phyloP scores from a whole-genome alignment of 2,113 vertebrate species.

The Dipodomys stephensi region DNA sequence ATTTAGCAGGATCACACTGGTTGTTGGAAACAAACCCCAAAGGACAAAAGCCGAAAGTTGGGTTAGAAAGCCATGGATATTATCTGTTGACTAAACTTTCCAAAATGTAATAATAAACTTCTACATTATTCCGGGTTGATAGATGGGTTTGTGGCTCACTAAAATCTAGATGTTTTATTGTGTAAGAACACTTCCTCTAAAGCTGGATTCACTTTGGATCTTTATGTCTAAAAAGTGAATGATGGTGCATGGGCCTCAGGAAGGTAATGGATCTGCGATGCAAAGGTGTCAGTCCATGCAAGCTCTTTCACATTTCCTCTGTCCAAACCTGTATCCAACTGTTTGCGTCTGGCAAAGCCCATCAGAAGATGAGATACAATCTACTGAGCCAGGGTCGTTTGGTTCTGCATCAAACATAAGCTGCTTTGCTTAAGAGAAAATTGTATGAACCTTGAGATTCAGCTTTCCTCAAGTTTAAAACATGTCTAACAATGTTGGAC shows the following conservation, averaged over 20 bases:
- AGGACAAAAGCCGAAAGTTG: neutral
- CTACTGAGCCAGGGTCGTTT: slow-evolving; percentile 40
- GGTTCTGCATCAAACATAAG: slow-evolving; percentile 61
- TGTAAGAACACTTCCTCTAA: neutral
- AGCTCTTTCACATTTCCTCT: slow-evolving; percentile 79
- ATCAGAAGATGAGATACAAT: slow-evolving; percentile 69
- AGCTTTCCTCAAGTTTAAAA: slow-evolving; percentile 60
- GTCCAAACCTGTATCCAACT: slow-evolving; percentile 63
- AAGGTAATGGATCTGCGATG: slow-evolving; percentile 79
- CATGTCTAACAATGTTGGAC: neutral
- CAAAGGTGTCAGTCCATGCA: slow-evolving; percentile 76
- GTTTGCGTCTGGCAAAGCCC: slow-evolving; percentile 70
- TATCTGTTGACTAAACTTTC: neutral
- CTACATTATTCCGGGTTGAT: neutral
- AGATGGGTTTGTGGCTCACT: neutral
- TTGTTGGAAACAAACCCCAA: neutral
- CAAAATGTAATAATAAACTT: slow-evolving; percentile 11
- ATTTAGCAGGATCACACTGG: neutral
- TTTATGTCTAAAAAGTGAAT: slow-evolving; percentile 62
- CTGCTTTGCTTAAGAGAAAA: slow-evolving; percentile 58
- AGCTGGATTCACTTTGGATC: neutral
- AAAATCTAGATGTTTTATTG: neutral
- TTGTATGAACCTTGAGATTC: slow-evolving; percentile 13
- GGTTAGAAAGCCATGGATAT: neutral
- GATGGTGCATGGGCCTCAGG: slow-evolving; percentile 69